Evolutionary conservation across 2,797 vertebrate species (phyloP), one percentile per base, ranked within the genome.

Genomic region (Sandelia bainsii): DNA sequence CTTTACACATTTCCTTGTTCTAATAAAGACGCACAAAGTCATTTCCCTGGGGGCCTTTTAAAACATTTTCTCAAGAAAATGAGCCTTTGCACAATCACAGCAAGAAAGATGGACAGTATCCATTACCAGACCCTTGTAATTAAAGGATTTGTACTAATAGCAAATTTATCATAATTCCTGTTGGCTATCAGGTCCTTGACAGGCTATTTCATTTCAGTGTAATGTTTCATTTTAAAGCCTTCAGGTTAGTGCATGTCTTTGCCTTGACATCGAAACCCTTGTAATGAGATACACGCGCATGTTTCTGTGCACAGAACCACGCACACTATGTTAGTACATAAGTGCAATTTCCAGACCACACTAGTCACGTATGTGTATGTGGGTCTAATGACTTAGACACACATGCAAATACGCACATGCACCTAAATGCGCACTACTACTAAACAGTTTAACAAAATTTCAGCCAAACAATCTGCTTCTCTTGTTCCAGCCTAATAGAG

Each of bases 121-220:
- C 91, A 93, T 93, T 93, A 93, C 85, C 71, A 74, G 75, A 52
- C 52, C 61, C 79, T 82, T 87, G 87, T 94, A 93, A 93, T 93
- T 93, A 93, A 93, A 86, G 81, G 84, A 87, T 92, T 92, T 92
- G 87, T 85, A 82, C 89, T 91, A 92, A 93, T 89, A 87, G 87
- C 84, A 90, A 88, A 93, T 93, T 87, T 85, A 91, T 93, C 92
- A 93, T 91, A 90, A 91, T 91, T 92, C 85, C 88, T 86, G 87
- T 82, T 71, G 85, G 83, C 80, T 79, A 81, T 87, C 84, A 79
- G 62, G 62, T 50, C 56, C 49, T 49, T 92, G 93, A 93, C 92
- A 94, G 88, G 84, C 75, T 81, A 85, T 92, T 92, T 91, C 86
- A 91, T 84, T 88, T 72, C 74, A 69, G 60, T 23, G 13, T 77